Conservation (phyloP, 2,797 vertebrate species). For the Clarias platycephalus region DNA sequence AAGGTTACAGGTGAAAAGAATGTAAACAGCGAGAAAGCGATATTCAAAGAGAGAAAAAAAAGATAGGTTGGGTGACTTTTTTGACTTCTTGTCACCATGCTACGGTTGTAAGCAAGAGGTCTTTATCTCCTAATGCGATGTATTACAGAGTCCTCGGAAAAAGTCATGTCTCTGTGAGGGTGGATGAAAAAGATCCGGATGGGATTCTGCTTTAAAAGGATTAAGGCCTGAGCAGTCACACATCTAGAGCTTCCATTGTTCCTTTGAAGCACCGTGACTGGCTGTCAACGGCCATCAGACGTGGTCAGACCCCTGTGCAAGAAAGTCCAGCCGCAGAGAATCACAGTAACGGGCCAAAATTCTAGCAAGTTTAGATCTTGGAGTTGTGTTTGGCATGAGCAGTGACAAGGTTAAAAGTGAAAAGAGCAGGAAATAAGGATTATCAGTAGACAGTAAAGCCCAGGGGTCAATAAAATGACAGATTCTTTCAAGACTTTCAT, state of each 20-base stretch:
- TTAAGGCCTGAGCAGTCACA: constrained; percentile 72
- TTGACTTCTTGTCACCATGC: constrained; percentile 71
- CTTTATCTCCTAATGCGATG: constrained; percentile 78
- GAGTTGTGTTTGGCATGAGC: constrained; percentile 8
- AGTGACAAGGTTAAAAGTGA: constrained; percentile 5
- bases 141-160: constrained; percentile 69
- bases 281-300: constrained; percentile 66
- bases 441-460: not conserved
- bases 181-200: constrained; percentile 75
- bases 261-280: constrained; percentile 71
- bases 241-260: constrained; percentile 64
- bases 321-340: constrained; percentile 49
- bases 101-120: constrained; percentile 70
- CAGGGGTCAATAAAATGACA: not conserved
- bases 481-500: not conserved
- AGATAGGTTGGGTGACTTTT: constrained; percentile 59
- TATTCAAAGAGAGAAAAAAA: constrained; percentile 50
- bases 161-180: constrained; percentile 67
- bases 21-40: constrained; percentile 11
- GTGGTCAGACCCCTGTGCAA: constrained; percentile 44
- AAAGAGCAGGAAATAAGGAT: constrained; percentile 13
- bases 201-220: constrained; percentile 71
- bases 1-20: constrained; percentile 19
- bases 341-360: constrained; percentile 38
- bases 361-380: constrained; percentile 5